These are phyloP conservation scores for Colletes gigas DNA, from an alignment of 1,140 invertebrate species.

Conservation along the genomic window DNA sequence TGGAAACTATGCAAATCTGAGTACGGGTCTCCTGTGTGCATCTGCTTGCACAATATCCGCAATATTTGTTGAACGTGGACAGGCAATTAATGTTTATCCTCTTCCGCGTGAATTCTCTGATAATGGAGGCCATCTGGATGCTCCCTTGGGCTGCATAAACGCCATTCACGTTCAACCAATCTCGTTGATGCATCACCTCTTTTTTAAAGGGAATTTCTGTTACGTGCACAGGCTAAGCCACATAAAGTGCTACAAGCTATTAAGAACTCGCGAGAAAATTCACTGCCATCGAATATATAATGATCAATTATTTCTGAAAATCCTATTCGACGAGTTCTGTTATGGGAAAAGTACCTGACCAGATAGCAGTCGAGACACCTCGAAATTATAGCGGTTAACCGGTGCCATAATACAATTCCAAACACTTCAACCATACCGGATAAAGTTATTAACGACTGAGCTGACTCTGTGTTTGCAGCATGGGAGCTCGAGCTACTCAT, in stretches of 20 bases:
- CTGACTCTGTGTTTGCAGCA: conserved; percentile 22
- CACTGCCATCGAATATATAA: no score
- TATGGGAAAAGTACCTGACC: no score
- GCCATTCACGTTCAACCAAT: neutral
- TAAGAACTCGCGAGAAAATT: no score
- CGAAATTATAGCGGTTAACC: conserved; percentile 1
- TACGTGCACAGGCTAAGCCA: neutral
- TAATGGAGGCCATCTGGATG: conserved; percentile 12
- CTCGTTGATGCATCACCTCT: neutral
- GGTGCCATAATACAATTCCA: conserved; percentile 5
- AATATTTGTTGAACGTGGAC: conserved; percentile 34
- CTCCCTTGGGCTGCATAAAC: no score
- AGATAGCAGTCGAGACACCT: neutral
- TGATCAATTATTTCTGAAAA: no score
- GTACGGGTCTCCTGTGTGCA: neutral
- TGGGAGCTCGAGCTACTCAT: conserved; percentile 12
- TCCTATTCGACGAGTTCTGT: no score
- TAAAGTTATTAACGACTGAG: conserved; percentile 26
- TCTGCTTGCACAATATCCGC: conserved; percentile 11
- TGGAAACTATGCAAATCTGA: conserved; percentile 30
- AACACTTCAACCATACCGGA: neutral
- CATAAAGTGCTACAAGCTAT: no score
- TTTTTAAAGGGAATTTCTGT: neutral
- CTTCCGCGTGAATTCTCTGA: conserved; percentile 7
- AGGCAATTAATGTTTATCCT: conserved; percentile 25